A percentile compares a stretch with the other conserved stretches of the same genome.
Evolutionary conservation across 2,888 invertebrate species (phyloP).

Genomic region (Volucella bombylans): DNA sequence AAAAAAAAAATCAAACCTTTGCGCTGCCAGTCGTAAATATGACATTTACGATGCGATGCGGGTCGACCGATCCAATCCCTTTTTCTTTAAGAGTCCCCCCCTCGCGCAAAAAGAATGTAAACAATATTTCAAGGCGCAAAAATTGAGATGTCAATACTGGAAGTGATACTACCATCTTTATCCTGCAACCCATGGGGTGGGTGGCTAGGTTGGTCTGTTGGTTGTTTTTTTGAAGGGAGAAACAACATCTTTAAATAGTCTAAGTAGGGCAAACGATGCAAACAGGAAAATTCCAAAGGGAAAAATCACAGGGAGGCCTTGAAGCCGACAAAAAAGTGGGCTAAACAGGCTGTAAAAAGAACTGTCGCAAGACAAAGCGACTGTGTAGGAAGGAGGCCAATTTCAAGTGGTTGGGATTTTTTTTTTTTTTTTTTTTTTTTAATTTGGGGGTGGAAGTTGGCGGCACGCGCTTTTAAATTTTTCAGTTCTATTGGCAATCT

Average conservation of each 20-base stretch:
- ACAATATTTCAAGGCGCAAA: slow-evolving; percentile 79
- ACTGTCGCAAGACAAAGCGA: slow-evolving; percentile 7
- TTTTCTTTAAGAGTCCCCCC: not conserved
- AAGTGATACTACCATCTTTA: slow-evolving; percentile 75
- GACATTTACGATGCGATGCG: slow-evolving; percentile 57
- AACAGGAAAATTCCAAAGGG: slow-evolving; percentile 11
- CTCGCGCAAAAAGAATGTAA: slow-evolving; percentile 52
- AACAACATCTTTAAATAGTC: slow-evolving; percentile 72
- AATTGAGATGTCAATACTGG: slow-evolving; percentile 82
- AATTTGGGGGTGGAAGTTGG: too few species aligned
- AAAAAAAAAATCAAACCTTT: slow-evolving; percentile 24
- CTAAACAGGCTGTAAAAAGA: slow-evolving; percentile 30
- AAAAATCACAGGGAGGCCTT: slow-evolving; percentile 36
- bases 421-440: too few species aligned
- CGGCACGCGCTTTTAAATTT: too few species aligned
- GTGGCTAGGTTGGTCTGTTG: slow-evolving; percentile 22
- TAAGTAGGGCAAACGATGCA: slow-evolving; percentile 68
- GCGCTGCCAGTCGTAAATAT: slow-evolving; percentile 58
- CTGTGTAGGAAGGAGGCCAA: too few species aligned
- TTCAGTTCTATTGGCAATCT: too few species aligned
- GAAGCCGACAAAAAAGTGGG: slow-evolving; percentile 43
- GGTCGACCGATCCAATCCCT: slow-evolving; percentile 23
- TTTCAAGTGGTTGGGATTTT: not conserved
- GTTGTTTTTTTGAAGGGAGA: slow-evolving; percentile 66
- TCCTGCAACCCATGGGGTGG: slow-evolving; percentile 47